Percentiles rank a stretch among this genome's conserved stretches.
These are phyloP conservation scores for Idaea biselata DNA, from an alignment of 2,888 invertebrate genomes.

Conservation along the genomic window DNA sequence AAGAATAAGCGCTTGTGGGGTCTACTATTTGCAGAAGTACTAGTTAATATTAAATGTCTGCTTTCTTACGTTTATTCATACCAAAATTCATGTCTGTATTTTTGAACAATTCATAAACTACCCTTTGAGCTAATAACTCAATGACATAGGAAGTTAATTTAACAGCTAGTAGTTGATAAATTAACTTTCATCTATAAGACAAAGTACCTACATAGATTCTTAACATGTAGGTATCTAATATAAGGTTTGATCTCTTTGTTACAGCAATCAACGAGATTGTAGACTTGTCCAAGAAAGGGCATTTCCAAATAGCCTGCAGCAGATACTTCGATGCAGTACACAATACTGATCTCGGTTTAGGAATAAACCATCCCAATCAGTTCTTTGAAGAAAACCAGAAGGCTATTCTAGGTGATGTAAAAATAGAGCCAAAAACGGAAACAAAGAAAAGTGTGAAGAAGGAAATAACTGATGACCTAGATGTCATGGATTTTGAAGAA, in stretches of 20 bases:
- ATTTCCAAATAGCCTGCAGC: conserved; percentile 94
- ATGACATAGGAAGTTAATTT: no score
- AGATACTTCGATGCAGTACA: conserved; percentile 91
- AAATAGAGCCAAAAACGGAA: conserved; percentile 55
- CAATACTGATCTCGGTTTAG: conserved; percentile 81
- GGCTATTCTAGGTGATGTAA: conserved; percentile 62
- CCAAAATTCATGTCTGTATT: no score
- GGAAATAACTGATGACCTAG: conserved; percentile 45
- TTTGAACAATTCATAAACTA: no score
- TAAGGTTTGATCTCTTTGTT: conserved; percentile 43
- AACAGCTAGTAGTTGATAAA: background rate
- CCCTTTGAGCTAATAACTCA: no score
- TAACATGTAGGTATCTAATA: background rate
- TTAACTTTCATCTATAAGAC: conserved; percentile 13
- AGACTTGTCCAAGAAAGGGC: conserved; percentile 86
- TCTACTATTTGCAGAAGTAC: no score
- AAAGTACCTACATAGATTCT: background rate
- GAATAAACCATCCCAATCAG: conserved; percentile 94
- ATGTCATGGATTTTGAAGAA: conserved; percentile 68
- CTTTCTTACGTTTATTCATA: no score
- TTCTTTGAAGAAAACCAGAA: conserved; percentile 92
- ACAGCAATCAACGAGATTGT: conserved; percentile 86
- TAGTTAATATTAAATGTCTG: no score
- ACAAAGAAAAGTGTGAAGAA: conserved; percentile 45
- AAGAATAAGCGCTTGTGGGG: no score